Base-by-base conservation (phyloP, 2,113 vertebrate genomes). In the Orthochromis indermauri region DNA sequence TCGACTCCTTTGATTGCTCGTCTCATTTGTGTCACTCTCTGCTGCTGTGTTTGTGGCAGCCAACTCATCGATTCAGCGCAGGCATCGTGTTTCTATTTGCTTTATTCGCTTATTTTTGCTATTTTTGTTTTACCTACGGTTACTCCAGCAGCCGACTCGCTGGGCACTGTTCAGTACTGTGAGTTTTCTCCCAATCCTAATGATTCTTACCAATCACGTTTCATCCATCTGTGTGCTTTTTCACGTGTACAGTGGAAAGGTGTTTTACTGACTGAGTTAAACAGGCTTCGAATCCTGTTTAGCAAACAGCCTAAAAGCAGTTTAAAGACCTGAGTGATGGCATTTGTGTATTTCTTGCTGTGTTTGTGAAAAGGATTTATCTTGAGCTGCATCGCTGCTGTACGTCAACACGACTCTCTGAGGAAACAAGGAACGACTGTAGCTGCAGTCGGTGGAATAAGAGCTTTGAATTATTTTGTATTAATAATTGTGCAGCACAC, bases 361-460 rank as follows among this genome's bases (percentile, higher is more conserved):
- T 84, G 45, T n/a, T 31, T 87, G 66, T 79, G 14, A 76, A 76
- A 47, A 45, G 14, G 68, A 47, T 76, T 76, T 19, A 45, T 28
- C 40, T 11, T 8, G 33, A 24, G 10, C 17, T 6, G 17, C 8
- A 6, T 12, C 3, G 6, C 42, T 73, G 80, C 33, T 19, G 13
- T 59, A 8, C 55, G 21, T 57, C 71, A 85, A 26, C 47, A 49
- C 37, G 31, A 19, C 10, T 71, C 37, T 66, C 33, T 73, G 19
- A 78, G 42, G 45, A 12, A 47, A 78, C 53, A 7, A 78, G 31
- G 71, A 80, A 24, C 16, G 71, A 47, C 35, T 51, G 53, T 71
- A 51, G 6, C 83, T 47, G 54, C 33, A 68, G 53, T 47, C 8
- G 3, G 61, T 55, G 7, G 17, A 26, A 28, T 53, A 57, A 63